These are phyloP conservation scores for Axea sp. DNA, from an alignment of 2,888 invertebrate genomes.

Conservation along the genomic window DNA sequence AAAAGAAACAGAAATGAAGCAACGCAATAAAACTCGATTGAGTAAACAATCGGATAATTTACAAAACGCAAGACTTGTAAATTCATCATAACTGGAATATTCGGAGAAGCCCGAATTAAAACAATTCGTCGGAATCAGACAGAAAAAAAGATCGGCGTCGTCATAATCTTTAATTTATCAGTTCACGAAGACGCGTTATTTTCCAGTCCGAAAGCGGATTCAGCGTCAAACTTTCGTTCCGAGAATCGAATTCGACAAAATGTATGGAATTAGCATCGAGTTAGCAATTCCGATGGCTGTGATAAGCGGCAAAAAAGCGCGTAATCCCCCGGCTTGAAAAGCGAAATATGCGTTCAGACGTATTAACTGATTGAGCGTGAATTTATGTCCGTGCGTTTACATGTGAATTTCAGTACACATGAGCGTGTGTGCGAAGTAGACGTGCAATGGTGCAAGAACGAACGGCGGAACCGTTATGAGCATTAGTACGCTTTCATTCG, in stretches of 20 bases:
- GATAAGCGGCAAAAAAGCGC: conserved; percentile 3
- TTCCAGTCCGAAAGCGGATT: conserved; percentile 13
- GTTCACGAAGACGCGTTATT: conserved; percentile 25
- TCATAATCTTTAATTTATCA: conserved; percentile 47
- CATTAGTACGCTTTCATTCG: conserved; percentile 45
- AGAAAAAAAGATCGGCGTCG: conserved; percentile 22
- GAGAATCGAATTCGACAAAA: conserved; percentile 13
- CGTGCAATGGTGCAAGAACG: conserved; percentile 31
- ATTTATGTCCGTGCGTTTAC: neutral
- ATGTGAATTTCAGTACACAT: no score
- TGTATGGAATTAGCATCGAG: conserved; percentile 18
- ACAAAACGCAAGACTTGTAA: no score
- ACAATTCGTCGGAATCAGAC: conserved; percentile 20
- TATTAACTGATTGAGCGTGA: conserved; percentile 3
- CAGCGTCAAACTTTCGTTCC: conserved; percentile 19
- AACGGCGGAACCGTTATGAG: conserved; percentile 35
- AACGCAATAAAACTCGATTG: no score
- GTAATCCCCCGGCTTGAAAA: conserved; percentile 2
- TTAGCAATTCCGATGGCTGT: conserved; percentile 34
- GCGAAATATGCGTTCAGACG: conserved; percentile 15
- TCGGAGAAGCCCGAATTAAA: conserved; percentile 28
- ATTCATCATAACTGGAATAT: neutral
- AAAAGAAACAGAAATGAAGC: no score
- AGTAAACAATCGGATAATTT: no score
- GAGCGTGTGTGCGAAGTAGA: conserved; percentile 3